These are phyloP conservation scores for Azemiops feae DNA, from an alignment of 2,113 vertebrate genomes.

Conservation along the genomic window DNA sequence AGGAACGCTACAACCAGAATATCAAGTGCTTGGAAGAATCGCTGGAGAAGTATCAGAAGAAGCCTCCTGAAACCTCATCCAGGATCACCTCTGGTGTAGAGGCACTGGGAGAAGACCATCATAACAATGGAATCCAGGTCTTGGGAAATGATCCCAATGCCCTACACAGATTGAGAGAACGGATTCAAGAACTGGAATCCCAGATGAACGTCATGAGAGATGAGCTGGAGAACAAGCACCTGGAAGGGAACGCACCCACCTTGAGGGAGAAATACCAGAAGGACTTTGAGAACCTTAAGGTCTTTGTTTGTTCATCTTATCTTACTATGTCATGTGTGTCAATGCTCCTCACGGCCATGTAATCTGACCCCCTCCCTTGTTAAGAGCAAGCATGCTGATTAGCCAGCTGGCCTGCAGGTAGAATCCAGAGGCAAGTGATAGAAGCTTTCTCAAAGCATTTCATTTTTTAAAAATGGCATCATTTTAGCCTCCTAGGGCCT, in stretches of 20 bases:
- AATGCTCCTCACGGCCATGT: constrained; percentile 32
- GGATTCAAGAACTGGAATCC: constrained; percentile 89
- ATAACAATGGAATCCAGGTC: constrained; percentile 19
- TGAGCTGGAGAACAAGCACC: constrained; percentile 86
- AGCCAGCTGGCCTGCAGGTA: not conserved
- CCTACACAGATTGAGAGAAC: constrained; percentile 79
- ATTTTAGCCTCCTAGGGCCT: not conserved
- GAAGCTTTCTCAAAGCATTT: not conserved
- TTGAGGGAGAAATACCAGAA: constrained; percentile 94
- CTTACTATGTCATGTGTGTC: constrained; percentile 11
- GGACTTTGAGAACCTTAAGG: constrained; percentile 98
- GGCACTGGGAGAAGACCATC: constrained; percentile 45
- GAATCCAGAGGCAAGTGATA: not conserved
- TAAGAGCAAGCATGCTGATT: not conserved
- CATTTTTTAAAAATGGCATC: not conserved
- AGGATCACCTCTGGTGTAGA: rapidly evolving
- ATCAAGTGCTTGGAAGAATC: constrained; percentile 73
- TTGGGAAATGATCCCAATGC: constrained; percentile 62
- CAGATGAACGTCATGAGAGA: constrained; percentile 90
- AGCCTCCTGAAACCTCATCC: constrained; percentile 5
- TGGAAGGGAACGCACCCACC: constrained; percentile 77
- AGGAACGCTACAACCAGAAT: constrained; percentile 78
- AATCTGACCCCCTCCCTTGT: constrained; percentile 15
- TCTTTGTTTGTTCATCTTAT: constrained; percentile 60
- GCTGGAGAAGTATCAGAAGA: constrained; percentile 61